A percentile compares a stretch with the other conserved stretches of the same genome.
Evolutionary conservation across 2,797 vertebrate species (phyloP).

Genomic region (Gymnocypris eckloni): DNA sequence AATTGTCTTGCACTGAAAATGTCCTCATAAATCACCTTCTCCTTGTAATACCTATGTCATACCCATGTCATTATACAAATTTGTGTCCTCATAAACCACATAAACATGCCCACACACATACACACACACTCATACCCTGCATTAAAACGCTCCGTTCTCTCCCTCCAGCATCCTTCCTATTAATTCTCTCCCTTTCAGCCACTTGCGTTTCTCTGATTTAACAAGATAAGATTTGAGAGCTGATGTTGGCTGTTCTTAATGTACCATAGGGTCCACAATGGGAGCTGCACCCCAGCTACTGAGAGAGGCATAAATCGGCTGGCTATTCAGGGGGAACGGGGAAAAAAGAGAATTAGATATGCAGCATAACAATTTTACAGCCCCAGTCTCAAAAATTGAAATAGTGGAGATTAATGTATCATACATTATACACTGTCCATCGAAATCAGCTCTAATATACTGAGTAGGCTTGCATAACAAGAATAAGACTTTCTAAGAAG

Average conservation of each 20-base stretch:
- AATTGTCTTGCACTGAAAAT: no score
- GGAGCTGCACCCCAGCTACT: slow-evolving; percentile 84
- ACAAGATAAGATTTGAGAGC: slow-evolving; percentile 98
- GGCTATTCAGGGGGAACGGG: slow-evolving; percentile 81
- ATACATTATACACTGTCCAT: slow-evolving; percentile 89
- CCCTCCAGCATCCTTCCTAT: slow-evolving; percentile 74
- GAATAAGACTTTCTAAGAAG: slow-evolving; percentile 87
- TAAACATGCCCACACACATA: slow-evolving; percentile 44
- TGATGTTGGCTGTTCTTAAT: slow-evolving; percentile 93
- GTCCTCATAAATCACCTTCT: no score
- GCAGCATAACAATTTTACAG: slow-evolving; percentile 93
- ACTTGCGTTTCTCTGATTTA: slow-evolving; percentile 89
- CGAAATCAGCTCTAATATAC: slow-evolving; percentile 91
- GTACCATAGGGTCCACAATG: slow-evolving; percentile 85
- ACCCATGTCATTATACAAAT: no score
- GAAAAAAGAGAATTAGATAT: slow-evolving; percentile 86
- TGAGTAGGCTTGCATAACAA: slow-evolving; percentile 90
- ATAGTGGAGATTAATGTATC: slow-evolving; percentile 92
- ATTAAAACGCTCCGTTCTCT: slow-evolving; percentile 61
- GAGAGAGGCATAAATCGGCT: slow-evolving; percentile 92
- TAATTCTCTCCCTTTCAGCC: slow-evolving; percentile 90
- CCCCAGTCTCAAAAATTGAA: slow-evolving; percentile 89
- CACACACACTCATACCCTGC: slow-evolving; percentile 63
- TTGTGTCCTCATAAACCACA: no score
- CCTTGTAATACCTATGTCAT: no score